Evolutionary conservation across 2,113 vertebrate species (phyloP).

Genomic region (Falco punctatus): DNA sequence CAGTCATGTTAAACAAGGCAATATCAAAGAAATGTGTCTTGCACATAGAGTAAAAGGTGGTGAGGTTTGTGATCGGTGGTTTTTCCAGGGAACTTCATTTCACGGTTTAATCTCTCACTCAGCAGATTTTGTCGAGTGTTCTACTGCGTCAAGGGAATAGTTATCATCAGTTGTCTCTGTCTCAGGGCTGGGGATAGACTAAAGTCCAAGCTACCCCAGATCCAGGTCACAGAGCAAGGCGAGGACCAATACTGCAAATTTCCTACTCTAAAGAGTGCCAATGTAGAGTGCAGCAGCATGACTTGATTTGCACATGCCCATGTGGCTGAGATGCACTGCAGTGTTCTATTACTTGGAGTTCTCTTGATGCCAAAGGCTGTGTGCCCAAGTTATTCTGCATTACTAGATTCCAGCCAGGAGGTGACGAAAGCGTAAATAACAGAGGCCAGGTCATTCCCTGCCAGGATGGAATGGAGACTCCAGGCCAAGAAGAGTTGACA

Average conservation of each 20-base stretch:
- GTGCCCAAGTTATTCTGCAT: constrained; percentile 2
- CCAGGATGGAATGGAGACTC: background rate
- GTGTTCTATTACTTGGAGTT: background rate
- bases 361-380: background rate
- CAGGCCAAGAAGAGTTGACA: background rate
- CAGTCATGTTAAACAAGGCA: background rate
- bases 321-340: background rate
- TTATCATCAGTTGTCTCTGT: background rate
- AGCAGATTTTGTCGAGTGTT: background rate
- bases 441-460: background rate
- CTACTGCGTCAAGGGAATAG: background rate
- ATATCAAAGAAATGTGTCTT: background rate
- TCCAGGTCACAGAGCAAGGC: background rate
- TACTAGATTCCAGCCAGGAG: constrained; percentile 1
- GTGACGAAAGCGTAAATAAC: background rate
- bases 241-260: background rate
- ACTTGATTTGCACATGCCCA: background rate
- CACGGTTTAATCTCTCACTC: background rate
- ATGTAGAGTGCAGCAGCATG: background rate
- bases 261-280: background rate
- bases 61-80: background rate
- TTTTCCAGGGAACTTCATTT: background rate
- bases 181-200: background rate
- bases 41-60: background rate
- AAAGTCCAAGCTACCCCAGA: background rate